Evolutionary conservation across 2,113 vertebrate genomes (phyloP).

Genomic region (Lepus americanus): DNA sequence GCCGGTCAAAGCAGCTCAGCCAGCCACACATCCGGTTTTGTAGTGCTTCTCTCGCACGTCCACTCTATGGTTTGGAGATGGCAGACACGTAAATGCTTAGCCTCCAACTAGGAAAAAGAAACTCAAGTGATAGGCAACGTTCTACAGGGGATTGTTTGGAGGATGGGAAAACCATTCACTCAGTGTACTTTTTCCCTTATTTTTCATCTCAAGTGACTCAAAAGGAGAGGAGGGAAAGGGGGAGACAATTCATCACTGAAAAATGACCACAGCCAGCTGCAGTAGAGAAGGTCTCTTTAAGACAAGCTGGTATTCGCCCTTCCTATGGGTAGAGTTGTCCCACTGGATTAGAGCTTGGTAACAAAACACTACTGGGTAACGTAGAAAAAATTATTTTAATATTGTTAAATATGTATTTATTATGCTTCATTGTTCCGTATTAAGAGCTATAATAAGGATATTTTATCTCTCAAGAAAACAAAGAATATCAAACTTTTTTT

Average conservation of each 20-base stretch:
- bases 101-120: constrained; percentile 4
- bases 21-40: neutral
- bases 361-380: constrained; percentile 14
- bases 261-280: neutral
- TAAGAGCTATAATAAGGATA: constrained; percentile 22
- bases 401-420: constrained; percentile 35
- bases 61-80: neutral
- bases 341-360: neutral
- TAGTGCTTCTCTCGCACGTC: neutral
- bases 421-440: constrained; percentile 3
- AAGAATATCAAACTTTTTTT: constrained; percentile 9
- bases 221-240: neutral
- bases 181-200: neutral
- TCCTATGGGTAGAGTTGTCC: neutral
- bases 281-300: neutral
- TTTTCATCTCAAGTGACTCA: constrained; percentile 63
- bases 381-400: neutral
- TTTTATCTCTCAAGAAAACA: constrained; percentile 44
- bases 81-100: neutral
- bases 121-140: neutral
- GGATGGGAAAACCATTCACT: constrained; percentile 27
- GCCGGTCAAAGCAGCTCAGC: neutral
- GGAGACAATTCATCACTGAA: neutral
- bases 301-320: neutral
- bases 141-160: constrained; percentile 44